Base-by-base conservation (phyloP, 2,888 invertebrate genomes). In the Melanargia galathea region DNA sequence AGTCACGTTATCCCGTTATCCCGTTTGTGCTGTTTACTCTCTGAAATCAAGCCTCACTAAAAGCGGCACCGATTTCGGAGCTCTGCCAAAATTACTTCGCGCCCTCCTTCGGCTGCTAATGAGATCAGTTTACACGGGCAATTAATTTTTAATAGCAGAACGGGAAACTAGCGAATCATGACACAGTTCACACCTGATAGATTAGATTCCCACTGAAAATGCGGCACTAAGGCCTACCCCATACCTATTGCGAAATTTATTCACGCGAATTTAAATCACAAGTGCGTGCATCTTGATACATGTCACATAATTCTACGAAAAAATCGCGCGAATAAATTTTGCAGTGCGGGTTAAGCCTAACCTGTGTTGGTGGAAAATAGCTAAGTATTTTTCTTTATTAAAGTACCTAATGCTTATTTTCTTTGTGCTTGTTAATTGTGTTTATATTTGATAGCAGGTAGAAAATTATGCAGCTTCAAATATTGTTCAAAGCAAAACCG, bases 51-150 rank as follows among this genome's bases (percentile, higher is more conserved):
- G 66, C 68, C 62, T 67, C 61, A 65, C 61, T 63, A 56, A 61
- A 66, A 64, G 67, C 60, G 66, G 67, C 65, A 60, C 67, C 69
- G 71, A 71, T 73, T 69, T 62, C 51, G 68, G 57, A 65, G 62
- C 56, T 63, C 63, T 62, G 52, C 24, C 57, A 33, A 70, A 71
- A 72, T 71, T 71, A 71, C 67, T 68, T 70, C 59, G 65, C 67
- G 26, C 26, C 63, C 57, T 63, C 52, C 55, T 63, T 64, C 63
- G 62, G 35, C 55, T 58, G 57, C 58, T 69, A 70, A 71, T 71
- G 65, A 66, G 64, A 66, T 67, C 55, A 62, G 43, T 35, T 35
- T 35, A 20, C 52, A 52, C 35, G 20, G 20, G 16, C 35, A 51
- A 16, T 51, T 51, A 51, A 16, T 52, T 52, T 35, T 22, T 52